Percentiles rank a stretch among this genome's conserved stretches.
phyloP scores from a whole-genome alignment of 2,113 vertebrate species.

The Pelvicachromis taeniatus region DNA sequence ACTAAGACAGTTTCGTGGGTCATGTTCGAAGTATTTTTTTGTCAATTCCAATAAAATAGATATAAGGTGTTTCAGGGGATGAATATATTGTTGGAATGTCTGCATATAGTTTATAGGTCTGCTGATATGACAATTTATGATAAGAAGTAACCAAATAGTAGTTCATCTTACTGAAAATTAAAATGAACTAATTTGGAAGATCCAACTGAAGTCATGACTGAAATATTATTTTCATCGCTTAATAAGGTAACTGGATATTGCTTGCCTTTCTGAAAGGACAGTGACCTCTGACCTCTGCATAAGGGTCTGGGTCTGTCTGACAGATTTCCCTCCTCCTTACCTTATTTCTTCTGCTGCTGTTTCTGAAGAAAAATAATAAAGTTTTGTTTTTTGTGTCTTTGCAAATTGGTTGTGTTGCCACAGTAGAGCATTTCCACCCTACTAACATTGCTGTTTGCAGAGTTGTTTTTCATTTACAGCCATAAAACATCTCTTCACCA shows the following conservation, averaged over 20 bases:
- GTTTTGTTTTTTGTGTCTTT: neutral
- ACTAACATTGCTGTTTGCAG: neutral
- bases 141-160: neutral
- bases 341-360: neutral
- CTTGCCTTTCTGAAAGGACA: neutral
- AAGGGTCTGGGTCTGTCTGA: neutral
- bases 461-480: neutral
- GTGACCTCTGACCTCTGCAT: neutral
- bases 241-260: neutral
- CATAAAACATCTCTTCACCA: neutral
- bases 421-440: neutral
- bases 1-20: neutral
- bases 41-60: neutral
- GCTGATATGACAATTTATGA: neutral
- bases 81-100: neutral
- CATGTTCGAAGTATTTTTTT: neutral
- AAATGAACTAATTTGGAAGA: neutral
- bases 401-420: neutral
- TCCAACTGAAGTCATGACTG: neutral
- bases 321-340: neutral
- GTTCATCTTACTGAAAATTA: neutral
- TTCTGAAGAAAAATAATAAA: neutral
- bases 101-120: neutral
- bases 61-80: neutral
- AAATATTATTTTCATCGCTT: neutral